A percentile compares a stretch with the other conserved stretches of the same genome.
Conservation (phyloP, 2,797 vertebrate genomes). For the Poeciliopsis turneri region DNA sequence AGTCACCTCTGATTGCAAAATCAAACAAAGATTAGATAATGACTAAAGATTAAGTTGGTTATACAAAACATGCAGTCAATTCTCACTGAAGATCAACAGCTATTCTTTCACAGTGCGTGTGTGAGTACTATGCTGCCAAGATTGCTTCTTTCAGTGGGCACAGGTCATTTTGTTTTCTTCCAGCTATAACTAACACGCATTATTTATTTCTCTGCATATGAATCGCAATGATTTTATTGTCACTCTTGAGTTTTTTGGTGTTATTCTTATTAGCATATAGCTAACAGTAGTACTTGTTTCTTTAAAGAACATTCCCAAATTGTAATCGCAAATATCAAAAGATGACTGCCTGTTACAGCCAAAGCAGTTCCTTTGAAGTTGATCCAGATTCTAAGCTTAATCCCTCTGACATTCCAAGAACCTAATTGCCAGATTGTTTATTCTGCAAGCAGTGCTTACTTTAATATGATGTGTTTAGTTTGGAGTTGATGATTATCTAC, state of each 20-base stretch:
- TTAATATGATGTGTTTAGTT: slow-evolving; percentile 31
- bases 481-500: slow-evolving; percentile 45
- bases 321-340: slow-evolving; percentile 44
- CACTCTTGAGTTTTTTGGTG: not conserved
- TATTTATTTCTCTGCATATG: slow-evolving; percentile 8
- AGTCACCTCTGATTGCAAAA: slow-evolving; percentile 36
- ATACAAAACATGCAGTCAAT: slow-evolving; percentile 32
- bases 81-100: slow-evolving; percentile 35
- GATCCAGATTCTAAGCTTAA: slow-evolving; percentile 56
- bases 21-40: slow-evolving; percentile 49
- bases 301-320: slow-evolving; percentile 36
- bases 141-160: slow-evolving; percentile 14
- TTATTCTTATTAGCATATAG: not conserved
- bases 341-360: slow-evolving; percentile 41
- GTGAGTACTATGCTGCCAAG: slow-evolving; percentile 25
- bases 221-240: not conserved
- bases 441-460: slow-evolving; percentile 30
- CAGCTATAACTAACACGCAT: slow-evolving; percentile 9
- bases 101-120: slow-evolving; percentile 25
- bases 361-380: slow-evolving; percentile 58
- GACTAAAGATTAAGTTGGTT: slow-evolving; percentile 21
- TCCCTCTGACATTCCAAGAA: slow-evolving; percentile 46
- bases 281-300: not conserved
- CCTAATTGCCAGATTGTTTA: slow-evolving; percentile 55
- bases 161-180: slow-evolving; percentile 13